Evolutionary conservation across 2,797 vertebrate species (phyloP).

Genomic region (Remorina albescens): DNA sequence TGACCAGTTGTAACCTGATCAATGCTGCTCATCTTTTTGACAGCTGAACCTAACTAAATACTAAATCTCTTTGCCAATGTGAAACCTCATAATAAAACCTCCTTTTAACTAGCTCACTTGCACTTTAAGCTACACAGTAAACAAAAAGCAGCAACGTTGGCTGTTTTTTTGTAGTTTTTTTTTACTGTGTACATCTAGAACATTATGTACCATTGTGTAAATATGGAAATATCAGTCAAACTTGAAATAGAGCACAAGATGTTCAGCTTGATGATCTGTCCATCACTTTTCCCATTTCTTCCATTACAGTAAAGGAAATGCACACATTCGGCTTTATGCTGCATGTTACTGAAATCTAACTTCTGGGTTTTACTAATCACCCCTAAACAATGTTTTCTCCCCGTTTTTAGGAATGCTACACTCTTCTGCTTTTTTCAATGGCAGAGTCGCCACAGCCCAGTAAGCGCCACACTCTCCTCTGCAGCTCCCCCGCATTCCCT

Average conservation of each 20-base stretch:
- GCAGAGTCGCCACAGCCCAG: constrained; percentile 38
- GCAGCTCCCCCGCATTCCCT: constrained; percentile 55
- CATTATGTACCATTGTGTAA: too few relatives aligned
- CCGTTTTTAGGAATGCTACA: neutral
- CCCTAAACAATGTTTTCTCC: too few relatives aligned
- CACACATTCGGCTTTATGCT: neutral
- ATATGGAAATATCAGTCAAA: neutral
- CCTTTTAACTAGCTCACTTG: neutral
- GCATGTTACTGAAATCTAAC: neutral
- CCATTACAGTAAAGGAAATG: neutral
- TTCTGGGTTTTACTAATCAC: neutral
- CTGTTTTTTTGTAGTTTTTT: too few relatives aligned
- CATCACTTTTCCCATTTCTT: neutral
- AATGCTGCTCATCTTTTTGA: too few relatives aligned
- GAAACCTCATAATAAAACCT: neutral
- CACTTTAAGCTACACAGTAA: neutral
- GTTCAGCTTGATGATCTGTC: neutral
- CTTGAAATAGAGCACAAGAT: neutral
- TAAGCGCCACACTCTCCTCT: constrained; percentile 60
- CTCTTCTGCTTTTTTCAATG: constrained; percentile 11
- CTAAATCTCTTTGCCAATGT: neutral
- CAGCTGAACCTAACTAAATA: too few relatives aligned
- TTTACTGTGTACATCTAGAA: too few relatives aligned
- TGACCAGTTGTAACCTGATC: too few relatives aligned
- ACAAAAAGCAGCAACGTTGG: too few relatives aligned